These are phyloP conservation scores for Hypena proboscidalis DNA, from an alignment of 2,888 invertebrate species.

Conservation along the genomic window DNA sequence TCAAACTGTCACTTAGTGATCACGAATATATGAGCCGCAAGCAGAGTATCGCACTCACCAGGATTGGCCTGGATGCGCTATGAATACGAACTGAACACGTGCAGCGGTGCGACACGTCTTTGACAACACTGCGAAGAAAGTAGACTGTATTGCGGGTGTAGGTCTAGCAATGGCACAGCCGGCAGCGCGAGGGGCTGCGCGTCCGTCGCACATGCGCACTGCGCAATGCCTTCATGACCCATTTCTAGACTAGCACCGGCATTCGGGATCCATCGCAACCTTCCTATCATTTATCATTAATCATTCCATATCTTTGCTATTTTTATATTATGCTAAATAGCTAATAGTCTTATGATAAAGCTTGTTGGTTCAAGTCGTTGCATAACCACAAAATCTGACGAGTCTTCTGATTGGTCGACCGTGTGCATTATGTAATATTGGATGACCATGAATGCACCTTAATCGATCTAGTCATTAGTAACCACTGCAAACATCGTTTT, in stretches of 20 bases:
- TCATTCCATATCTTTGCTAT: too few relatives aligned
- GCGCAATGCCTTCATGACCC: slow-evolving; percentile 51
- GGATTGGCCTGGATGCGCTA: slow-evolving; percentile 52
- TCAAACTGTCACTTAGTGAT: slow-evolving; percentile 46
- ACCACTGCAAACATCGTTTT: too few relatives aligned
- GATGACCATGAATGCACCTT: slow-evolving; percentile 13
- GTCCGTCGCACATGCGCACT: slow-evolving; percentile 60
- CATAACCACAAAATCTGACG: too few relatives aligned
- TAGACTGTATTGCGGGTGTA: slow-evolving; percentile 55
- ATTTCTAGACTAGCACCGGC: slow-evolving; percentile 53
- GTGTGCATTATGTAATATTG: slow-evolving; percentile 14
- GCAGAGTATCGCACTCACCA: slow-evolving; percentile 64
- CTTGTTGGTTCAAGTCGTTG: too few relatives aligned
- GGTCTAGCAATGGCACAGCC: slow-evolving; percentile 33
- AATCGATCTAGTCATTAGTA: slow-evolving; percentile 33
- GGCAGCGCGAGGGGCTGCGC: slow-evolving; percentile 30
- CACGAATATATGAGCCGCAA: slow-evolving; percentile 40
- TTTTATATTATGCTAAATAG: too few relatives aligned
- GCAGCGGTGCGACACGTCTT: slow-evolving; percentile 48
- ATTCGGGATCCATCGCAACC: slow-evolving; percentile 16
- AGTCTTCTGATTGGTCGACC: background rate
- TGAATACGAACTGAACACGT: slow-evolving; percentile 59
- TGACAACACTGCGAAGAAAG: slow-evolving; percentile 51
- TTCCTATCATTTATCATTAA: too few relatives aligned
- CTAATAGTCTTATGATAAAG: too few relatives aligned